Conservation (phyloP, 2,888 invertebrate species). For the Colostygia pectinataria region DNA sequence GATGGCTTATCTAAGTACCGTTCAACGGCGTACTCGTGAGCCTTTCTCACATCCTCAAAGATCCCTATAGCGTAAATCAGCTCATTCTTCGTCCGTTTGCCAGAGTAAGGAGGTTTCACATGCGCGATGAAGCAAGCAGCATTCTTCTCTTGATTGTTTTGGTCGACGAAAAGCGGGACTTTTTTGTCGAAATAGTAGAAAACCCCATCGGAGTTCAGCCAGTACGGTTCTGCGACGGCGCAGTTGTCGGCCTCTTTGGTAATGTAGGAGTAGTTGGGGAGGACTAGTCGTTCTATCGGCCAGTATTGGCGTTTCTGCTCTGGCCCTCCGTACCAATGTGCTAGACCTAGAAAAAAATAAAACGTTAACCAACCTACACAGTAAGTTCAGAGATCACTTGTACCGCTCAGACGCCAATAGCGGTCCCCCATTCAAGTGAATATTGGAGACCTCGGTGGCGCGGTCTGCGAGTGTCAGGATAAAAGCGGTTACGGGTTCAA, state of each 20-base stretch:
- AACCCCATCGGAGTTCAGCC: slow-evolving; percentile 86
- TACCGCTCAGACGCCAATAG: too few species aligned
- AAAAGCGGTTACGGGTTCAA: too few species aligned
- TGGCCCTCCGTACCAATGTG: slow-evolving; percentile 86
- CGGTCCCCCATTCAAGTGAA: too few species aligned
- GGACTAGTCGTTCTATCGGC: slow-evolving; percentile 82
- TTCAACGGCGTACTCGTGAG: slow-evolving; percentile 84
- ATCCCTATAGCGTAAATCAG: slow-evolving; percentile 85
- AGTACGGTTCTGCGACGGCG: slow-evolving; percentile 84
- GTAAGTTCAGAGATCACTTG: too few species aligned
- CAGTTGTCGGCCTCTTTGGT: slow-evolving; percentile 82
- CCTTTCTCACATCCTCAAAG: slow-evolving; percentile 78
- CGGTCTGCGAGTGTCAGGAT: too few species aligned
- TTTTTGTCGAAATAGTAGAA: slow-evolving; percentile 84
- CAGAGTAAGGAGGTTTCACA: slow-evolving; percentile 73
- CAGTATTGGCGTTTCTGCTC: slow-evolving; percentile 84
- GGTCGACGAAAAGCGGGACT: slow-evolving; percentile 86
- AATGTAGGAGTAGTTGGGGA: slow-evolving; percentile 80
- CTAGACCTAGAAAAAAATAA: slow-evolving; percentile 43
- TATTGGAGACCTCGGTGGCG: too few species aligned
- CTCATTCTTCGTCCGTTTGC: slow-evolving; percentile 60
- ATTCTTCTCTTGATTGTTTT: slow-evolving; percentile 75
- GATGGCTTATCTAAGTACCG: slow-evolving; percentile 83
- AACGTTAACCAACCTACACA: too few species aligned
- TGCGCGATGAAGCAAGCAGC: slow-evolving; percentile 79